Evolutionary conservation across 2,888 invertebrate species (phyloP).

Genomic region (Nephrotoma guestfalica): DNA sequence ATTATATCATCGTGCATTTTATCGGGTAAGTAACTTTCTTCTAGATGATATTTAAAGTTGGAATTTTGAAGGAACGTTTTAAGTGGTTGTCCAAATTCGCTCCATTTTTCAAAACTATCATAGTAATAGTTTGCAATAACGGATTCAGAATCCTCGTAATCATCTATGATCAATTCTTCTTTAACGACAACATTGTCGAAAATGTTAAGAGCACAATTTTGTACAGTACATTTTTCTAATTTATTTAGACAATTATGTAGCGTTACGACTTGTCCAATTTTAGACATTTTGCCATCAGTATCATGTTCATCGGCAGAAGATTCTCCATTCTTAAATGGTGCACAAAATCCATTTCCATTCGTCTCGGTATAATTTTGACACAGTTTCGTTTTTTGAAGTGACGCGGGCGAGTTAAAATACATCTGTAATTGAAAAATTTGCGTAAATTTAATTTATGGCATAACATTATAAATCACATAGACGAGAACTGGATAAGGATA

Average conservation of each 20-base stretch:
- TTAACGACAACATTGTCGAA: neutral
- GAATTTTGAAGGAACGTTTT: neutral
- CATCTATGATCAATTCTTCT: neutral
- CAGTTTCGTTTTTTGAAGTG: neutral
- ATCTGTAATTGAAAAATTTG: neutral
- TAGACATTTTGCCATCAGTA: neutral
- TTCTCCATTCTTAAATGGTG: neutral
- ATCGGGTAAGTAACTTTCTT: neutral
- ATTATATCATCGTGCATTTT: neutral
- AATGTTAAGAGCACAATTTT: neutral
- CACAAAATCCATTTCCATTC: neutral
- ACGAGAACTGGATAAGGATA: neutral
- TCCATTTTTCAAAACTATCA: neutral
- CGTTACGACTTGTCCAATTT: neutral
- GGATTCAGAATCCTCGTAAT: neutral
- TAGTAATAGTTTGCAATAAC: neutral
- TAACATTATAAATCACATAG: neutral
- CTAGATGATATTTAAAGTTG: neutral
- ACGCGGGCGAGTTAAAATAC: neutral
- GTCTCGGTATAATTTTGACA: neutral
- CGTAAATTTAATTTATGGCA: neutral
- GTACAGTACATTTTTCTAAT: neutral
- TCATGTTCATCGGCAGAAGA: neutral
- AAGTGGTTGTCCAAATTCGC: neutral
- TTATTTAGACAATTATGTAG: neutral